A percentile compares a stretch with the other conserved stretches of the same genome.
Evolutionary conservation across 2,888 invertebrate species (phyloP).

Genomic region (Minunthozetes semirufus): DNA sequence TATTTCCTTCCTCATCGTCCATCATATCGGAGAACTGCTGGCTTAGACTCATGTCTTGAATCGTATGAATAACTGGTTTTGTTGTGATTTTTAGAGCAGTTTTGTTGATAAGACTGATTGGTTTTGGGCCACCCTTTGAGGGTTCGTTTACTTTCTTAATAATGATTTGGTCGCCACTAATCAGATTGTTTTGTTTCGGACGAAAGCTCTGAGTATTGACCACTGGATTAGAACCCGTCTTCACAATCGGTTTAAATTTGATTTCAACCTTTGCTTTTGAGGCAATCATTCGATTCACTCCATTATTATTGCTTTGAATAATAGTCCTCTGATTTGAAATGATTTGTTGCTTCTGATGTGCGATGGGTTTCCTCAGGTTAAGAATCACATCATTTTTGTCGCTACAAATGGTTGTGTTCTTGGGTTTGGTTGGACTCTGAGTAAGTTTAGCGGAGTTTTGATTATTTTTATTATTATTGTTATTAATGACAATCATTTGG

Average conservation of each 20-base stretch:
- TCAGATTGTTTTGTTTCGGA: not conserved
- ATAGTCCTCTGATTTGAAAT: not conserved
- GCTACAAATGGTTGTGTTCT: not conserved
- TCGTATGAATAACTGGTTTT: not conserved
- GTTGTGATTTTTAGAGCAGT: not conserved
- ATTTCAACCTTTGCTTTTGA: not conserved
- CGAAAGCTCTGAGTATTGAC: not conserved
- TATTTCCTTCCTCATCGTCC: not conserved
- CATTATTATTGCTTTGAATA: not conserved
- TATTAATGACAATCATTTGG: not conserved
- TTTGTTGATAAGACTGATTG: not conserved
- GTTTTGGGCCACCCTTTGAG: not conserved
- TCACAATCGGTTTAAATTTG: not conserved
- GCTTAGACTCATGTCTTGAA: not conserved
- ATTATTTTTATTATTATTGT: too few relatives aligned
- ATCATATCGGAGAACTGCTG: slow-evolving; percentile 4
- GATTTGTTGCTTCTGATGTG: not conserved
- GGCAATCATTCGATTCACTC: not conserved
- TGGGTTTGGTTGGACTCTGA: not conserved
- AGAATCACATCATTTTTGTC: not conserved
- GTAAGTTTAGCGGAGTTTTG: too few relatives aligned
- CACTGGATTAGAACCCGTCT: not conserved
- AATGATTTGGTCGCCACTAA: slow-evolving; percentile 12
- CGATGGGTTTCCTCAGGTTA: not conserved
- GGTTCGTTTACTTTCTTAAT: not conserved